Evolutionary conservation across 1,140 invertebrate species (phyloP).

Genomic region (Metopolophium dirhodum): DNA sequence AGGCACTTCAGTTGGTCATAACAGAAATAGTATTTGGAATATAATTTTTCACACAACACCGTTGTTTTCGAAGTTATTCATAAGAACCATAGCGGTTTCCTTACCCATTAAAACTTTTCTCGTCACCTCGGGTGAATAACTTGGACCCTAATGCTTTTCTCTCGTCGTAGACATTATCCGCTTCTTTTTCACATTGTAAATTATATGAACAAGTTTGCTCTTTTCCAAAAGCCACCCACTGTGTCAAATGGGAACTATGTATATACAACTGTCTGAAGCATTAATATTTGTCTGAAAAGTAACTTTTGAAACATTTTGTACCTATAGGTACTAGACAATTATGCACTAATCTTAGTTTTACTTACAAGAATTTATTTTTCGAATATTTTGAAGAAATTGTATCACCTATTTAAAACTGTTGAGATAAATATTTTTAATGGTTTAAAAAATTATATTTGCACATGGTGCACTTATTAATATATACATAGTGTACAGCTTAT

Average conservation of each 20-base stretch:
- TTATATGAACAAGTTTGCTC: not conserved
- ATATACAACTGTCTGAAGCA: not conserved
- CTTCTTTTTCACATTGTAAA: not conserved
- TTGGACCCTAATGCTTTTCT: constrained; percentile 21
- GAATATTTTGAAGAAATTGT: not conserved
- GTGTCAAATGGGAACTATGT: not conserved
- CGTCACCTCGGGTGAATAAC: not conserved
- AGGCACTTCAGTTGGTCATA: not conserved
- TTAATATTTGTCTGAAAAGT: not conserved
- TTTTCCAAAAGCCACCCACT: not conserved
- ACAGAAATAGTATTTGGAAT: not conserved
- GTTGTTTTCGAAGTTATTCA: not conserved
- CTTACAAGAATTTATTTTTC: too few species aligned
- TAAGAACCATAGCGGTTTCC: not conserved
- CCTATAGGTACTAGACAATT: not conserved
- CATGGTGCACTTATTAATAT: not conserved
- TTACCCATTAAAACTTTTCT: constrained; percentile 40
- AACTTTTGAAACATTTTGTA: not conserved
- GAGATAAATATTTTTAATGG: too few species aligned
- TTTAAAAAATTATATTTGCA: not conserved
- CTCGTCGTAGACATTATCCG: not conserved
- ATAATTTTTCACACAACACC: not conserved
- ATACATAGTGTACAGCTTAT: not conserved
- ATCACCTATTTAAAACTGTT: too few species aligned
- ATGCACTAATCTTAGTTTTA: not conserved